Base-by-base conservation (phyloP, 1,140 invertebrate species). In the Dryas iulia region DNA sequence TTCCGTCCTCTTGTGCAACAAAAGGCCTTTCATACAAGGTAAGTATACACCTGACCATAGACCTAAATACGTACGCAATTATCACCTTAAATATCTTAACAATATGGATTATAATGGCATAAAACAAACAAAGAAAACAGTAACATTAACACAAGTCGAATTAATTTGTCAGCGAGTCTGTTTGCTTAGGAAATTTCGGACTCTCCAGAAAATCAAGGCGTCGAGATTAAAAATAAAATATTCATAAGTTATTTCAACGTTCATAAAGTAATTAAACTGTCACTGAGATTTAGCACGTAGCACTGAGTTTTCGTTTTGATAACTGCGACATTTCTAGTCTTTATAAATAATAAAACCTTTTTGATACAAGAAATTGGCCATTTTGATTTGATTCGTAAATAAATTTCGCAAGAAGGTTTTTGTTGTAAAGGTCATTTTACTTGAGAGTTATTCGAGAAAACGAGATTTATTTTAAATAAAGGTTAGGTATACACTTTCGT, bases 191-290 rank as follows among this genome's bases (percentile, higher is more conserved):
- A 59, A 66, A 59, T 58, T 66, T 66, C 39, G 39, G 64, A 66
- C 57, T 47, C 62, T 23, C 18, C 14, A 39, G 24, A 21, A 66
- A 66, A 58, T 66, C 57, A 59, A 58, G 26, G 56, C 35, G 56
- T 59, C 25, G 35, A 66, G 64, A 66, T 66, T 66, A 66, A 66
- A 66, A 66, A 66, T 66, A 54, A 66, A 66, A 66, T 66, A 66
- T 66, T 66, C 47, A 66, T 53, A 66, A 66, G 65, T 31, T 53
- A 60, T 66, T 66, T 60, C 65, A 66, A 60, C 53, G 28, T 59
- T 66, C 47, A 58, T 59, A 60, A 66, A 66, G 65, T 66, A 58
- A 66, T 60, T 54, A 66, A 66, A 35, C 57, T 54, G 65, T 66
- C 65, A 66, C 57, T 60, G 28, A 54, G 26, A 59, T 59, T 25